Evolutionary conservation across 1,140 invertebrate species (phyloP).

Genomic region (Philaenus spumarius): DNA sequence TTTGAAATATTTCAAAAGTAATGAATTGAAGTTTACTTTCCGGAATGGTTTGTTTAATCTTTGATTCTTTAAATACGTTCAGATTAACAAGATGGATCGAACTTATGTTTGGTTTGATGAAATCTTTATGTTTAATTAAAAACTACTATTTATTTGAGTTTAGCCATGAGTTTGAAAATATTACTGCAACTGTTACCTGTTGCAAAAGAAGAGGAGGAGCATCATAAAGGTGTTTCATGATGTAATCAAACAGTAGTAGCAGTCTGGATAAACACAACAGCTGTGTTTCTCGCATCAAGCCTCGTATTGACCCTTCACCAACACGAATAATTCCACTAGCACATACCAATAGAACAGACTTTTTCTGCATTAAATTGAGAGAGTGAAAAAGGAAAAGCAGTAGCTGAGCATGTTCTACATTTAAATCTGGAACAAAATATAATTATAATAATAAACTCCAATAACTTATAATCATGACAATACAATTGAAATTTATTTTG

Average conservation of each 20-base stretch:
- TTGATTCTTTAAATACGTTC: too few species aligned
- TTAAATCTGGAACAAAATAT: conserved; percentile 63
- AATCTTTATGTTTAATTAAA: too few species aligned
- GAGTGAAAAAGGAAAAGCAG: conserved; percentile 92
- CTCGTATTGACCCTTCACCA: conserved; percentile 33
- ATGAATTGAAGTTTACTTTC: too few species aligned
- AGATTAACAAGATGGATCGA: too few species aligned
- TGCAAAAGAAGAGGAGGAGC: conserved; percentile 66
- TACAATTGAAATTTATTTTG: conserved; percentile 8
- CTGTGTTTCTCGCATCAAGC: conserved; percentile 53
- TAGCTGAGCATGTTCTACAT: conserved; percentile 92
- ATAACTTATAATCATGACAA: not conserved
- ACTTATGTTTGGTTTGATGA: too few species aligned
- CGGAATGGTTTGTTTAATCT: too few species aligned
- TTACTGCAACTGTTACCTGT: too few species aligned
- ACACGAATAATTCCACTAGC: conserved; percentile 61
- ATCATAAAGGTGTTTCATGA: conserved; percentile 93
- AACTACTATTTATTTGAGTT: too few species aligned
- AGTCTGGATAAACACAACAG: conserved; percentile 77
- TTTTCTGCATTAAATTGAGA: conserved; percentile 92
- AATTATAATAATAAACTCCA: not conserved
- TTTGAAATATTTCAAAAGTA: too few species aligned
- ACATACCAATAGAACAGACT: conserved; percentile 78
- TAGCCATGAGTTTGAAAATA: too few species aligned
- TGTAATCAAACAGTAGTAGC: conserved; percentile 86